A percentile compares a stretch with the other conserved stretches of the same genome.
phyloP scores from a whole-genome alignment of 2,888 invertebrate species.

The Ophraella communa region DNA sequence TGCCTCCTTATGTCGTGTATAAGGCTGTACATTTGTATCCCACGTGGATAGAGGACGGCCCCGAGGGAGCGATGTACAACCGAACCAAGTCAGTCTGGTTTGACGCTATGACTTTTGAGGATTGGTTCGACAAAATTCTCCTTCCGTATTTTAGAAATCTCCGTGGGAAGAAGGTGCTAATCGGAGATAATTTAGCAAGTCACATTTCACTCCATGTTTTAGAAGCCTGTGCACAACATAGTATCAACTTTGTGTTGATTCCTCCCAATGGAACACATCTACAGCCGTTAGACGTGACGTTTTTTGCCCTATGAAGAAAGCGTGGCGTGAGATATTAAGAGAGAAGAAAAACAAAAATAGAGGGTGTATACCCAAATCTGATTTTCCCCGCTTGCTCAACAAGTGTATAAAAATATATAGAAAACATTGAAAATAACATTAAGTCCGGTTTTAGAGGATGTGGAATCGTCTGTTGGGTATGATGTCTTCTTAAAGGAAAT shows the following conservation, averaged over 20 bases:
- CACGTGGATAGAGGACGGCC: no score
- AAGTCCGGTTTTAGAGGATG: conserved; percentile 14
- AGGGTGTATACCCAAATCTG: conserved; percentile 22
- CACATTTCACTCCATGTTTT: conserved; percentile 15
- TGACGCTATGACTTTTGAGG: conserved; percentile 4
- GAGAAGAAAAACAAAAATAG: conserved; percentile 22
- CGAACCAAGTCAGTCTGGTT: not conserved
- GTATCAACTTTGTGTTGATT: conserved; percentile 31
- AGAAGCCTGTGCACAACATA: conserved; percentile 22
- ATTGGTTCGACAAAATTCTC: conserved; percentile 18
- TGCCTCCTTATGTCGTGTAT: no score
- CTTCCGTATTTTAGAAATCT: conserved; percentile 21
- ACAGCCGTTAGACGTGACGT: conserved; percentile 30
- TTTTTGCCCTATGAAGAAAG: conserved; percentile 30
- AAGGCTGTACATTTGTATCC: no score
- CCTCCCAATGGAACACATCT: no score
- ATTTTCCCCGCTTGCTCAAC: conserved; percentile 24
- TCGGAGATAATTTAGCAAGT: conserved; percentile 14
- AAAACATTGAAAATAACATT: conserved; percentile 12
- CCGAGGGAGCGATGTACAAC: no score
- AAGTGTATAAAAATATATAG: conserved; percentile 18
- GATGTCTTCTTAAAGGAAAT: no score
- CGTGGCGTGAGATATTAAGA: conserved; percentile 19
- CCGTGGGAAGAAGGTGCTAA: conserved; percentile 13
- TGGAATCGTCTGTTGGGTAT: no score